phyloP scores from a whole-genome alignment of 2,888 invertebrate genomes.

The Physocephala rufipes region DNA sequence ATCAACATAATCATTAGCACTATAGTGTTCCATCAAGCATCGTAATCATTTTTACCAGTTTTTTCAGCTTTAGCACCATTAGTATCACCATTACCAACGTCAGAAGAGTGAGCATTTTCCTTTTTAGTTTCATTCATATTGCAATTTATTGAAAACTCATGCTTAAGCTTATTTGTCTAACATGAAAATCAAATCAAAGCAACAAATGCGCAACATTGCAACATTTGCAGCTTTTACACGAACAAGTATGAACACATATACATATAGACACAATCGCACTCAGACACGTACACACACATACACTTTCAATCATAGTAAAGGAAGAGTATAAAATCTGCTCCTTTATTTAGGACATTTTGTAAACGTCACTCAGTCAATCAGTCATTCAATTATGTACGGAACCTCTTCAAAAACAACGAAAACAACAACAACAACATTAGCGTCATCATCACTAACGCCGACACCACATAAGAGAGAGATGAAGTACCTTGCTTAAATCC shows the following conservation, averaged over 20 bases:
- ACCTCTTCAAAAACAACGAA: too few species aligned
- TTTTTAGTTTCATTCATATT: neutral
- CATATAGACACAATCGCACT: constrained; percentile 21
- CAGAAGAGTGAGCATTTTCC: neutral
- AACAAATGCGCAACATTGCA: neutral
- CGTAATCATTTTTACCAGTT: neutral
- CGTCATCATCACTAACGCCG: too few species aligned
- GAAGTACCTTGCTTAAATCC: too few species aligned
- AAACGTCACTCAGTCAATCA: too few species aligned
- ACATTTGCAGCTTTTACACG: neutral
- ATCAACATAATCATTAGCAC: neutral
- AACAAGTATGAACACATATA: neutral
- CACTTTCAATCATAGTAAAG: too few species aligned
- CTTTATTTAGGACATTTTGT: too few species aligned
- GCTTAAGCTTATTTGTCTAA: constrained; percentile 29
- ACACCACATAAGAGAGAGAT: too few species aligned
- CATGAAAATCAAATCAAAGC: constrained; percentile 30
- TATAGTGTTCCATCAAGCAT: neutral
- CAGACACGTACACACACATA: neutral
- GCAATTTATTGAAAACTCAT: constrained; percentile 9
- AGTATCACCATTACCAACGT: neutral
- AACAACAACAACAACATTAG: too few species aligned
- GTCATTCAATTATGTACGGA: too few species aligned
- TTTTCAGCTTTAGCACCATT: neutral
- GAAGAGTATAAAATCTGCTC: too few species aligned